These are phyloP conservation scores for Mustela lutreola DNA, from an alignment of 2,113 vertebrate genomes.

Conservation along the genomic window DNA sequence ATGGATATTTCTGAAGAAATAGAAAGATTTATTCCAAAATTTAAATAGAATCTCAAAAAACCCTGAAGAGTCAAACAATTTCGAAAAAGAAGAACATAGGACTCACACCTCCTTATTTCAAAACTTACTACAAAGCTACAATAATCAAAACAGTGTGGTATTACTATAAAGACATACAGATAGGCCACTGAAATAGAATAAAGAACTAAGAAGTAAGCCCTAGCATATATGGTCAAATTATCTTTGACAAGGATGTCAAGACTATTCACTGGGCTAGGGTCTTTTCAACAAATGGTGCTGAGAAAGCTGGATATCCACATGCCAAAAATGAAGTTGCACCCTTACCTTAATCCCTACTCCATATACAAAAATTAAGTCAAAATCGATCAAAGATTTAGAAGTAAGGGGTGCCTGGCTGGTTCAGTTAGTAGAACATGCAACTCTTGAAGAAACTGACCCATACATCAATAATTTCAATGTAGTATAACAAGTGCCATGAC, in stretches of 20 bases:
- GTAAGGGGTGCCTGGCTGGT: background rate
- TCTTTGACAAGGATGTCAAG: background rate
- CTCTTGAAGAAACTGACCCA: background rate
- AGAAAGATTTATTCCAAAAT: background rate
- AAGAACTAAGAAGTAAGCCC: background rate
- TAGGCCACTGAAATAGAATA: background rate
- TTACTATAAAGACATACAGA: background rate
- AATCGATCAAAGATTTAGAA: background rate
- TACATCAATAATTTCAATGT: background rate
- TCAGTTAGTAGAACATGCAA: background rate
- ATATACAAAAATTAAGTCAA: background rate
- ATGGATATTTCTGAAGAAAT: background rate
- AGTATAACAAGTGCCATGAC: background rate
- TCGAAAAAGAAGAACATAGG: background rate
- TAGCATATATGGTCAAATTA: background rate
- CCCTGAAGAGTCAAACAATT: background rate
- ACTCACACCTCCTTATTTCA: background rate
- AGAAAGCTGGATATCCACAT: background rate
- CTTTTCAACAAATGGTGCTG: background rate
- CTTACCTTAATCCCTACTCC: background rate
- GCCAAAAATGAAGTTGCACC: background rate
- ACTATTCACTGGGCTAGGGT: background rate
- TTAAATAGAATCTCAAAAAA: background rate
- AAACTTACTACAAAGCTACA: background rate
- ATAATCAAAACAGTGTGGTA: background rate